Evolutionary conservation across 2,797 vertebrate genomes (phyloP).

Genomic region (Pseudomugil tenellus): DNA sequence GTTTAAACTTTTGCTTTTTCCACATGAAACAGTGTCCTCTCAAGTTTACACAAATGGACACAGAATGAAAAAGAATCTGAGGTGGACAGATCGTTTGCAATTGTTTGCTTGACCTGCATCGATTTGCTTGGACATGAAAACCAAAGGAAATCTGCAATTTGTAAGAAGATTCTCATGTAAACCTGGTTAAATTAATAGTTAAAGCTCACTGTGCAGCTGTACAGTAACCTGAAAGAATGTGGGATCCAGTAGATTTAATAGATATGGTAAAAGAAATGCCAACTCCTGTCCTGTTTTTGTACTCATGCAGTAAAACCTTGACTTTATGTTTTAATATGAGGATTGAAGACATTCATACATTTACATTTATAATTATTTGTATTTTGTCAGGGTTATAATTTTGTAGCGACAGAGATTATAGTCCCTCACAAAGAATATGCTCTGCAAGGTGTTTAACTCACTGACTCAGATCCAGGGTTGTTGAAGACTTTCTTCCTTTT

Average conservation of each 20-base stretch:
- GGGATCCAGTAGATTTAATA: conserved; percentile 56
- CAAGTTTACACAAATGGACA: conserved; percentile 53
- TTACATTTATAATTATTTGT: conserved; percentile 55
- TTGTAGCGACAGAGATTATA: conserved; percentile 73
- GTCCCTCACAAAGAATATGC: conserved; percentile 48
- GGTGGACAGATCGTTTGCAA: conserved; percentile 25
- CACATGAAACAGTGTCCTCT: conserved; percentile 38
- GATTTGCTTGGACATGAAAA: conserved; percentile 70
- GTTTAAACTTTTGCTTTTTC: conserved; percentile 24
- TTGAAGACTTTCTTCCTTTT: conserved; percentile 66
- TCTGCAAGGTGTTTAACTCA: conserved; percentile 61
- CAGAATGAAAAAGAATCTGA: conserved; percentile 32
- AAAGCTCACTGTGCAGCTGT: conserved; percentile 52
- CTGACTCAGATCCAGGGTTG: conserved; percentile 68
- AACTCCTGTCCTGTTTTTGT: conserved; percentile 32
- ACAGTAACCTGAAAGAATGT: conserved; percentile 52
- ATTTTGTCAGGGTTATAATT: conserved; percentile 60
- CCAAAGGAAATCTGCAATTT: conserved; percentile 67
- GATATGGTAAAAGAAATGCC: conserved; percentile 18
- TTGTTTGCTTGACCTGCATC: conserved; percentile 43
- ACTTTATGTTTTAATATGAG: conserved; percentile 51
- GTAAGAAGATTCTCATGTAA: conserved; percentile 49
- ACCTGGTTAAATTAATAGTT: conserved; percentile 41
- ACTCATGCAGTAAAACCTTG: conserved; percentile 55
- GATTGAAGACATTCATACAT: conserved; percentile 42